These are phyloP conservation scores for Apostichopus leukothele DNA, from an alignment of 53 echinoderm and acorn worm genomes.

Conservation along the genomic window DNA sequence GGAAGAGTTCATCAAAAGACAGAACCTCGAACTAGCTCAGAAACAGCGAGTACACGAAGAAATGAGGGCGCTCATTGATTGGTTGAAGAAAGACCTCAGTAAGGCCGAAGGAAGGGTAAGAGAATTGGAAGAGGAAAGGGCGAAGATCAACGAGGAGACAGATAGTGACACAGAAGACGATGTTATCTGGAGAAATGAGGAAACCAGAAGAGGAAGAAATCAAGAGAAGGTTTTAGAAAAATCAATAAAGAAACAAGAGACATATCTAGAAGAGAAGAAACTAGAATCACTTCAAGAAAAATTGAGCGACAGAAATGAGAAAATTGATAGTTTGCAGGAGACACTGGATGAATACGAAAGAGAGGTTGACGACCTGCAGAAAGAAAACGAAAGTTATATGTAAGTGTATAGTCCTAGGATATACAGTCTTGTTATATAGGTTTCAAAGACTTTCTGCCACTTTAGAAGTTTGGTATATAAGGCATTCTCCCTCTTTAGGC, in stretches of 20 bases:
- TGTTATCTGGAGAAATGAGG: background rate
- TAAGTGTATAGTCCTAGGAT: background rate
- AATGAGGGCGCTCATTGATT: conserved; percentile 33
- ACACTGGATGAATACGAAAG: background rate
- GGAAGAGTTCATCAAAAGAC: conserved; percentile 42
- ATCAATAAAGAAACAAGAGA: background rate
- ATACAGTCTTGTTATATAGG: too few species aligned
- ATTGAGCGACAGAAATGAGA: conserved; percentile 4
- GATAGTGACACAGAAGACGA: background rate
- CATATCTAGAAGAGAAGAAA: background rate
- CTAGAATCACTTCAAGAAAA: conserved; percentile 11
- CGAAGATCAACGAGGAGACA: background rate
- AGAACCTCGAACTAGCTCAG: conserved; percentile 21
- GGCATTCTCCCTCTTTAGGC: too few species aligned
- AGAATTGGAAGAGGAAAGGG: conserved; percentile 21
- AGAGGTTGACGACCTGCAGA: conserved; percentile 19
- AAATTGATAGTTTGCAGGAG: background rate
- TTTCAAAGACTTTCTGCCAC: too few species aligned
- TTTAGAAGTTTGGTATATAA: too few species aligned
- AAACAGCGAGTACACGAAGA: conserved; percentile 32
- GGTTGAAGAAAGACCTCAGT: conserved; percentile 39
- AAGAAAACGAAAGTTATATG: conserved; percentile 28
- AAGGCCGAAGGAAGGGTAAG: conserved; percentile 14
- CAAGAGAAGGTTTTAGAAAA: background rate
- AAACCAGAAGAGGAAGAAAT: too few species aligned